A percentile compares a stretch with the other conserved stretches of the same genome.
phyloP scores from a whole-genome alignment of 2,797 vertebrate genomes.

The Takifugu rubripes region DNA sequence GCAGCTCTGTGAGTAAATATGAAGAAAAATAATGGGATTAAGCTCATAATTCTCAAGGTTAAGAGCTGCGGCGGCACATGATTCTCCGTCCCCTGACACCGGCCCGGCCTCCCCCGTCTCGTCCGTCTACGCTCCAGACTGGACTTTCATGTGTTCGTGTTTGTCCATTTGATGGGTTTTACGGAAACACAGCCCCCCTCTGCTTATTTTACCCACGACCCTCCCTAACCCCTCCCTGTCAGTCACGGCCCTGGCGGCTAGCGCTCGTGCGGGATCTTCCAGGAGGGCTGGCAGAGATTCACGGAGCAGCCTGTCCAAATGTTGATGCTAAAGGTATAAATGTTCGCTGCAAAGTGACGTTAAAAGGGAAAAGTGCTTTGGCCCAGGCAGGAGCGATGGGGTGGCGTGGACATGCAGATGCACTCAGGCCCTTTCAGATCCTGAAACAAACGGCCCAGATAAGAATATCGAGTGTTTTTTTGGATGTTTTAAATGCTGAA shows the following conservation, averaged over 20 bases:
- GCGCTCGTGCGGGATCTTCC: constrained; percentile 19
- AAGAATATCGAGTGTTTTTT: constrained; percentile 49
- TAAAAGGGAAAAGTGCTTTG: constrained; percentile 62
- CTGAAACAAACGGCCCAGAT: constrained; percentile 32
- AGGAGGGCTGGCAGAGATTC: constrained; percentile 25
- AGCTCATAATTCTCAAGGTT: not conserved
- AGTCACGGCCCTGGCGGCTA: not conserved
- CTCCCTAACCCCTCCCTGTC: constrained; percentile 9
- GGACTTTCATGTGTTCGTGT: constrained; percentile 13
- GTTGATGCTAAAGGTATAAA: constrained; percentile 67
- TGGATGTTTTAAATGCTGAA: constrained; percentile 29
- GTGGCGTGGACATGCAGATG: constrained; percentile 46
- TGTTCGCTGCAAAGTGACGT: constrained; percentile 45
- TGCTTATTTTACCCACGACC: constrained; percentile 44
- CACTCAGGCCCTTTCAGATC: constrained; percentile 30
- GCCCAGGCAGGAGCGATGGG: constrained; percentile 45
- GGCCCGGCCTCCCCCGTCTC: not conserved
- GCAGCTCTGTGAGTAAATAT: not conserved
- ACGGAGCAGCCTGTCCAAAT: constrained; percentile 59
- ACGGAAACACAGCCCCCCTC: constrained; percentile 10
- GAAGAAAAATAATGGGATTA: not conserved
- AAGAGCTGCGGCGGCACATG: not conserved
- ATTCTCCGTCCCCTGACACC: constrained; percentile 13
- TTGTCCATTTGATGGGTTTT: constrained; percentile 28
- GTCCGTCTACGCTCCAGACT: constrained; percentile 34